Base-by-base conservation (phyloP, 64 coral and sea anemone genomes). In the Porites lutea region DNA sequence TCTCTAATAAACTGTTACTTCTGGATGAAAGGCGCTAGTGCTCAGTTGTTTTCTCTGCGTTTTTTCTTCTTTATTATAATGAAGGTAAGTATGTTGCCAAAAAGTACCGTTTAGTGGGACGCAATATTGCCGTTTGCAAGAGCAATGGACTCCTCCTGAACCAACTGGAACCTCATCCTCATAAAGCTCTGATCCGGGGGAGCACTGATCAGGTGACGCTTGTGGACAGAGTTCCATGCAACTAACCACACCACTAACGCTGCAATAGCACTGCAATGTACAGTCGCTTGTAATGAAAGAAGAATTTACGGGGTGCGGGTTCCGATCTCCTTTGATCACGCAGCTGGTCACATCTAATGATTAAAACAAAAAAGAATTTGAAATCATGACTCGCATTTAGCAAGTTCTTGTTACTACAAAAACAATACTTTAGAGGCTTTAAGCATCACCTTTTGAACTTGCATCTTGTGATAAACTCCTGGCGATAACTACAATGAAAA, bases 161-260 rank as follows among this genome's bases (percentile, higher is more conserved):
- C 62, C 61, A 58, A 43, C 59, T 9, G 81, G 48, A 10, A 66
- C 21, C 16, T 87, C 53, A 23, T 79, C 60, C 10, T 72, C 71
- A n/a, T 43, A 50, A 73, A 87, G 59, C 69, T 18, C 23, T 22
- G 52, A 74, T 27, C 91, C 91, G 43, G 85, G 71, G 5, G 91
- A 82, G n/a, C 91, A 93, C 19, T 57, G 14, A 4, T 47, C 8
- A 5, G 14, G 13, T 2, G 21, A 21, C 75, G 52, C 4, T 11
- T 71, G 59, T 11, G 14, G 74, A 66, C 91, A 93, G 7, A 87
- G 22, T 1, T 79, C 60, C 82, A 93, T 71, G 13, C 91, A 93
- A 43, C 82, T 87, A 2, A 62, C 70, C 12, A 21, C 13, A 4
- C 72, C 72, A 1, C 71, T 48, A 6, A 64, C 20, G 16, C 45